Base-by-base conservation (phyloP, 2,113 vertebrate species). In the Perca flavescens region DNA sequence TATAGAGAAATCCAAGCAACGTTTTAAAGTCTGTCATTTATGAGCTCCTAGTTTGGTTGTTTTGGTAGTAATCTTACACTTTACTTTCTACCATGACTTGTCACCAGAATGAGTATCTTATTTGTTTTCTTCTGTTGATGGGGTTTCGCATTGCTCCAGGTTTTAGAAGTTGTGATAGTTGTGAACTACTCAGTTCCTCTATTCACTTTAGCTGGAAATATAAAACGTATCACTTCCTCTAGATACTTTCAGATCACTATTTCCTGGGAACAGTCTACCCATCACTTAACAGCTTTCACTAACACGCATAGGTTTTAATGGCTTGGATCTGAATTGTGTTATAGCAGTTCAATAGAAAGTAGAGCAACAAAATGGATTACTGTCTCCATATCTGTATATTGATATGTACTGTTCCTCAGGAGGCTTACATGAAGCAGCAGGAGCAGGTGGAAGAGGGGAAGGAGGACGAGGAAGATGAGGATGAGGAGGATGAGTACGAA, bases 401-500 rank as follows among this genome's bases (percentile, higher is more conserved):
- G 40, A 66, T 68, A 36, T 67, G n/a, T 6, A 43, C 40, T 11
- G 40, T 43, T 43, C 64, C 69, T 58, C 69, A 88, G 31, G 85
- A 88, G 74, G 77, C 49, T 76, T 54, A 58, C 19, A 14, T 67
- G 21, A 66, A 62, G 49, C 82, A 89, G 72, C 75, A 64, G 21
- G 63, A 84, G 52, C 76, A 83, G 61, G 16, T 1, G 15, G 60
- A 66, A 6, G 71, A 82, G 31, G 63, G 14, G 22, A 13, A 14
- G 6, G 66, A 69, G 17, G 34, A 63, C 0, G 61, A 63, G 5
- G 64, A 64, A 7, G 65, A 68, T 15, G 65, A 79, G 9, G 62
- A 79, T 0, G 63, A 74, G 4, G 78, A 88, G 9, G 61, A 63
- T 1, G 61, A 63, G 4, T 88, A 89, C 16, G 92, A 93, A 25